Conservation (phyloP, 2,797 vertebrate genomes). For the Lindbergichthys nudifrons region DNA sequence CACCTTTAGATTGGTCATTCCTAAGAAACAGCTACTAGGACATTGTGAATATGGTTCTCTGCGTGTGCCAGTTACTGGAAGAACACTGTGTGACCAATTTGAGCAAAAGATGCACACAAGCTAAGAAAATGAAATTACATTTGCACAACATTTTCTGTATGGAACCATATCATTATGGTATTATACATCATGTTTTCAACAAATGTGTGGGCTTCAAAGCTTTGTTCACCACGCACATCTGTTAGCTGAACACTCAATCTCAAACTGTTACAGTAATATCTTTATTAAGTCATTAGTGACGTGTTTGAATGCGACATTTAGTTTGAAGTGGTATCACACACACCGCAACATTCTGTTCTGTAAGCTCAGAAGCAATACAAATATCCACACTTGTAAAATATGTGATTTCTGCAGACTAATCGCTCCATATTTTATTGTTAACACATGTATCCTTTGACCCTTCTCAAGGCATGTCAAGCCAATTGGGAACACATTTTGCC, state of each 20-base stretch:
- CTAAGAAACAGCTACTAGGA: background rate
- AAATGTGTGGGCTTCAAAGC: slow-evolving; percentile 14
- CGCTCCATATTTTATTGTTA: background rate
- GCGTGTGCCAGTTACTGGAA: background rate
- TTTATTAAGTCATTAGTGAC: slow-evolving; percentile 24
- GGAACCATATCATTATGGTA: background rate
- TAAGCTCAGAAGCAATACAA: background rate
- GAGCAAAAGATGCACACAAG: slow-evolving; percentile 5
- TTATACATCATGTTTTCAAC: slow-evolving; percentile 17
- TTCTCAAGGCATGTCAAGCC: background rate
- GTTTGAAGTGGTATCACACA: slow-evolving; percentile 25
- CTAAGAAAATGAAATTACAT: background rate
- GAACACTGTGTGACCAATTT: background rate
- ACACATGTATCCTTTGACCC: background rate
- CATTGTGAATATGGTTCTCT: slow-evolving; percentile 1
- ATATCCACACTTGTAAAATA: background rate
- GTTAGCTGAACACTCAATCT: background rate
- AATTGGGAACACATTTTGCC: background rate
- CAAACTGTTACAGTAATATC: slow-evolving; percentile 16
- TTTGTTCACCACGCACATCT: slow-evolving; percentile 20
- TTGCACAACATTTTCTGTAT: slow-evolving; percentile 1
- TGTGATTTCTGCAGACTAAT: background rate
- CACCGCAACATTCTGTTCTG: background rate
- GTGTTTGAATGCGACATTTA: slow-evolving; percentile 17
- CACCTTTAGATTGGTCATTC: slow-evolving; percentile 3